Base-by-base conservation (phyloP, 2,113 vertebrate genomes). In the Etheostoma spectabile region DNA sequence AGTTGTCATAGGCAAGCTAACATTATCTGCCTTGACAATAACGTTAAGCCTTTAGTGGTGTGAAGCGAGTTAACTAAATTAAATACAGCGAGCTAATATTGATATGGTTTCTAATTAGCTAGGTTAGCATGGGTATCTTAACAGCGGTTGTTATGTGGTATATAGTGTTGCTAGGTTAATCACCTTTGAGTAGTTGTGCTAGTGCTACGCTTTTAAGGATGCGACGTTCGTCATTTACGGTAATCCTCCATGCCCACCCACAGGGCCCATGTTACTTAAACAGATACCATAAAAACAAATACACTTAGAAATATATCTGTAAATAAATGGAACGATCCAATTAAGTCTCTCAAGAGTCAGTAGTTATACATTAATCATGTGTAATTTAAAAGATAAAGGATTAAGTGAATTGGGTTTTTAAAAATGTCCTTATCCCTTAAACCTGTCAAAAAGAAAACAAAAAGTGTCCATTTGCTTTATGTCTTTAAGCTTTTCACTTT, bases 111-210 rank as follows among this genome's bases (percentile, higher is more conserved):
- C 11, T 59, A 10, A 4, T 2, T 8, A 7, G 4, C 30, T 30
- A 30, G 3, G 4, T 4, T 4, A 33, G 8, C 2, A 21, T 5
- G 18, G 4, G 1, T n/a, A 1, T 3, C 11, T 21, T 16, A 11
- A n/a, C 16, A 35, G 55, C 0, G 12, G 15, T 15, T 35, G 6
- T 60, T 38, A 22, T 4, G 1, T 1, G 16, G n/a, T 6, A 1
- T 5, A 62, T 12, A 18, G 33, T 18, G 61, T 7, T 22, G 19
- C 2, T 15, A 11, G 3, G 14, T 18, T 18, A 7, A 6, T 61
- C 8, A 61, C 46, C 1, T 5, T 66, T 10, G 18, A 10, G 22
- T 7, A 19, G 19, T 1, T 27, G 10, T 49, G 38, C 14, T 52
- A 14, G 19, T 51, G 56, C 11, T 46, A 45, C 3, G 35, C 16